Conservation (phyloP, 37 sponge, comb jelly and placozoan genomes). For the Theonella swinhoei region DNA sequence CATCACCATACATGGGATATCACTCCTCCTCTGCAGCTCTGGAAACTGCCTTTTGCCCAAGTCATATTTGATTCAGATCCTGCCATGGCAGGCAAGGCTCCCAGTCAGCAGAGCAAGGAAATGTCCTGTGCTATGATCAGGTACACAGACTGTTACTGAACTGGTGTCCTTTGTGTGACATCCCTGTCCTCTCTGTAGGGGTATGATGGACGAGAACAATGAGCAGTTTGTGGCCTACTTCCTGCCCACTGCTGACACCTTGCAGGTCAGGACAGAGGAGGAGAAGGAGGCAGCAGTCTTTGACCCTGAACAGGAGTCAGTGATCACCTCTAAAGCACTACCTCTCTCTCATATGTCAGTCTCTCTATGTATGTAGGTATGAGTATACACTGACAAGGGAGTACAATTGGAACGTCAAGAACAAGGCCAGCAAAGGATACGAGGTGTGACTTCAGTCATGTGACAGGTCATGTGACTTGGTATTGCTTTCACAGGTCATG, state of each 20-base stretch:
- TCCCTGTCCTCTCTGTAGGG: conserved; percentile 45
- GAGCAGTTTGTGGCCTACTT: conserved; percentile 99
- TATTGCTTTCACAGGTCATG: no score
- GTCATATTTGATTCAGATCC: conserved; percentile 98
- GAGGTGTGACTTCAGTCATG: conserved; percentile 74
- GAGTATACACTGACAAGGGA: conserved; percentile 92
- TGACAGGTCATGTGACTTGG: no score
- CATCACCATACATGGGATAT: not conserved
- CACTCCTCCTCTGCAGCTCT: conserved; percentile 60
- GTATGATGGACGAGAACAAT: conserved; percentile 98
- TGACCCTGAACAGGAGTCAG: not conserved
- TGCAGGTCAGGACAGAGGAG: conserved; percentile 73
- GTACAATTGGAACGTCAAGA: conserved; percentile 99
- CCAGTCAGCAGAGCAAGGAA: conserved; percentile 57
- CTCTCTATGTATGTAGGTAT: conserved; percentile 39
- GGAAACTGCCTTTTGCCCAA: conserved; percentile 97
- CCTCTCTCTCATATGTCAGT: no score
- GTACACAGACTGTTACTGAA: conserved; percentile 17
- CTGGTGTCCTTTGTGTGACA: not conserved
- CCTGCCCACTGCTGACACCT: conserved; percentile 92
- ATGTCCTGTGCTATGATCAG: conserved; percentile 96
- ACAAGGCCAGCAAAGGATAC: conserved; percentile 94
- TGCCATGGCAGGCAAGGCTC: conserved; percentile 36
- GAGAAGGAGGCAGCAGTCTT: conserved; percentile 1
- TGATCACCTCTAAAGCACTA: no score